Base-by-base conservation (phyloP, 1,140 invertebrate species). In the Halictus rubicundus region DNA sequence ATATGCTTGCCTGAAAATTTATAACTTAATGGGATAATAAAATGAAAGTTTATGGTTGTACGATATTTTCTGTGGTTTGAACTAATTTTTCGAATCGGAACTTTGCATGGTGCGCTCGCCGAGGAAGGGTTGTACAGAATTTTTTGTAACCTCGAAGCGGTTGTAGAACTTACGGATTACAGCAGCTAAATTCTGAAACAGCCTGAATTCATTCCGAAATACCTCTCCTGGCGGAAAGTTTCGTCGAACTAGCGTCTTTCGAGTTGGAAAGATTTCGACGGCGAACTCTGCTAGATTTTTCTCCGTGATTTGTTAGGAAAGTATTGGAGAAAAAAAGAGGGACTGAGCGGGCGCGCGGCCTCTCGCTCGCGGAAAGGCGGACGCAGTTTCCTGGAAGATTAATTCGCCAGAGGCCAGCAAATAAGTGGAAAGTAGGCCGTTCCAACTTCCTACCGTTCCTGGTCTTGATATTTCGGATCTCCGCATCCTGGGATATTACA, bases 341-440 rank as follows among this genome's bases (percentile, higher is more conserved):
- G 46, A 42, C 25, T 12, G 68, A 10, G 61, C 19, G 14, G 10
- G 49, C 54, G 23, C 37, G 66, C 39, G 21, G 52, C 12, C 23
- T 23, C 39, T 23, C 65, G 25, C 16, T 60, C 68, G n/a, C n/a
- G 75, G 16, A 60, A 39, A 78, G 68, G 39, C 63, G 37, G 63
- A 52, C 68, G 80, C 66, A 78, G 80, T 81, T 81, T 71, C 75
- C 75, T 65, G 74, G 80, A 75, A 83, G 82, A 83, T 83, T 83
- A 83, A 80, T 83, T 83, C 74, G 64, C 69, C 79, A 68, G 71
- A 52, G 73, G 69, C 73, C 69, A 59, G 63, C 59, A 74, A 81
- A 81, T 81, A 78, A 81, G 75, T 65, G 57, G 68, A 76, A 80
- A 83, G 81, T 80, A 77, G 81, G 84, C 73, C 72, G 68, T 64